Evolutionary conservation across 2,888 invertebrate genomes (phyloP), one percentile per base, ranked within the genome.

Genomic region (Orthosia gothica): DNA sequence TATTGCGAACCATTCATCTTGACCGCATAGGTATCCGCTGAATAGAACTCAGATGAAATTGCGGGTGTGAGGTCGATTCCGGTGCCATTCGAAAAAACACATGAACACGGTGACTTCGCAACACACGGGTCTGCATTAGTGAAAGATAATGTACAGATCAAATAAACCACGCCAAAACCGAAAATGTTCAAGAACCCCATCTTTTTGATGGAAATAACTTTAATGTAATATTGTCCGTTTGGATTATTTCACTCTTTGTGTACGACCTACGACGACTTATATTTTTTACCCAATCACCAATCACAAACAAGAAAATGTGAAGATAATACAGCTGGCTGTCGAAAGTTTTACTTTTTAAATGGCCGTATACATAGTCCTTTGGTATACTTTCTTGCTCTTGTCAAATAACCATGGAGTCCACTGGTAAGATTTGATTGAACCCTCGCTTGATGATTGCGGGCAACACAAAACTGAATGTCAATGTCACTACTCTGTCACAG

Each of bases 21-120:
- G 16, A 79, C 65, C 75, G 82, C 78, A 83, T 87, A 94, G n/a
- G 76, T 90, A 85, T 92, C 87, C 63, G 93, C 91, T 61, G 83
- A 67, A 82, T 91, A 94, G 90, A 94, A 95, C 7, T 85, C 86
- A 72, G 89, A 76, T 75, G 92, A 92, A 78, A 88, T 88, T 63
- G 92, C 87, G 58, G 94, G 92, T 58, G 92, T 86, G 78, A 96
- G 90, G 90, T 97, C 96, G 83, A 96, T 93, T 86, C 96, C 96
- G 86, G 96, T 96, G 77, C 96, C 97, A 92, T 96, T 96, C 11
- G 94, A 83, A 90, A 95, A 96, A 82, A 91, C 93, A 88, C 97
- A 97, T 69, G 90, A 88, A 87, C 97, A 97, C 5, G 95, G 89
- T 61, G 92, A 92, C 84, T 90, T 94, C 74, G 90, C 88, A 47